phyloP scores from a whole-genome alignment of 2,888 invertebrate genomes.

The Cerceris rybyensis region DNA sequence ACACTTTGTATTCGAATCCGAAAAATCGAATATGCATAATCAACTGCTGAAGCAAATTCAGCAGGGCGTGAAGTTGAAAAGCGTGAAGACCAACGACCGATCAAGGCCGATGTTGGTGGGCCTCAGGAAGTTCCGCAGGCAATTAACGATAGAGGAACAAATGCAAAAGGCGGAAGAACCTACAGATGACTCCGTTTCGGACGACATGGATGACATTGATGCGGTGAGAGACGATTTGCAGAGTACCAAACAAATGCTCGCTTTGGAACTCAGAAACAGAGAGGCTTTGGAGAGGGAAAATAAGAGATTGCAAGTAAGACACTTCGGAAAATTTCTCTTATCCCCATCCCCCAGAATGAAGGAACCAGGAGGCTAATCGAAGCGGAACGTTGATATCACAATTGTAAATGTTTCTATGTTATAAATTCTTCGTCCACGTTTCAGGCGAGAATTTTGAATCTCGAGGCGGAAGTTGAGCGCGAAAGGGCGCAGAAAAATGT shows the following conservation, averaged over 20 bases:
- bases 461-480: constrained; percentile 91
- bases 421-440: not conserved
- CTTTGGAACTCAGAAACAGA: constrained; percentile 92
- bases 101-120: constrained; percentile 93
- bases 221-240: constrained; percentile 94
- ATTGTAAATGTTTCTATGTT: not conserved
- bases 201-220: constrained; percentile 96
- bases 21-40: constrained; percentile 91
- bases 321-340: not conserved
- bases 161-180: constrained; percentile 88
- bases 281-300: constrained; percentile 93
- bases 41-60: constrained; percentile 91
- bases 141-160: constrained; percentile 95
- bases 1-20: constrained; percentile 94
- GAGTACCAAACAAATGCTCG: constrained; percentile 95
- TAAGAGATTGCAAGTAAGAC: constrained; percentile 86
- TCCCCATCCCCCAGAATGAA: not conserved
- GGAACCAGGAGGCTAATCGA: not conserved
- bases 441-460: constrained; percentile 88
- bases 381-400: not conserved
- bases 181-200: constrained; percentile 84
- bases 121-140: constrained; percentile 92
- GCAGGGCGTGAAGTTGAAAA: constrained; percentile 89
- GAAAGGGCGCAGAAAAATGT: constrained; percentile 83
- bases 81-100: constrained; percentile 91